Evolutionary conservation across 1,140 invertebrate species (phyloP), one percentile per base, ranked within the genome.

Genomic region (Phenacoccus solenopsis): DNA sequence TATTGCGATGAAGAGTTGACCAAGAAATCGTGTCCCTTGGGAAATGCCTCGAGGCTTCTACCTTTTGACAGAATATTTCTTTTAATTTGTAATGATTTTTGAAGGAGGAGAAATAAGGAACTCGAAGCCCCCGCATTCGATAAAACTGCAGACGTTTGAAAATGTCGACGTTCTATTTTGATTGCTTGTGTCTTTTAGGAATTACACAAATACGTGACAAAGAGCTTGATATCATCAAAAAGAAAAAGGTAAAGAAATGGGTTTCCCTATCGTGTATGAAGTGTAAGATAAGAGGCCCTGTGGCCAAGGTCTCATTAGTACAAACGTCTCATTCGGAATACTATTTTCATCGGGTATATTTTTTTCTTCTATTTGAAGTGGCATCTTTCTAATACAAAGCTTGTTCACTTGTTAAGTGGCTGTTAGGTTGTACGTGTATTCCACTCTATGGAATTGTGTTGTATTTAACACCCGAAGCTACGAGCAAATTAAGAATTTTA

Each of bases 131-230:
- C 30, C 30, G 30, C 30, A 32, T 32, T 32, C 13, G 30, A 32
- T 32, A 7, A 32, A 32, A 32, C 30, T 32, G 30, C 20, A 49
- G 16, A 16, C 38, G 20, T 49, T 49, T 49, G 38, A 49, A 49
- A 49, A 9, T 9, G 5, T 49, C 20, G 38, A 49, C 38, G 20
- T 49, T 49, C 16, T n/a, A 16, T 49, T 49, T 49, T 49, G 38
- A 49, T 49, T 49, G 16, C 38, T 49, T 49, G 38, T 49, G 38
- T 49, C 38, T 49, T 49, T n/a, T 49, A 49, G 38, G 38, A 49
- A 49, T 49, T 49, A n/a, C 38, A 49, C 38, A 49, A 49, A 49
- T 49, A 49, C 38, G 38, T 49, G 38, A 49, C 38, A 49, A 49
- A 49, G 38, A 49, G 38, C 38, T 49, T 49, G 38, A 16, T 49